These are phyloP conservation scores for Brachyrhaphis roseni DNA, from an alignment of 2,797 vertebrate species.

Conservation along the genomic window DNA sequence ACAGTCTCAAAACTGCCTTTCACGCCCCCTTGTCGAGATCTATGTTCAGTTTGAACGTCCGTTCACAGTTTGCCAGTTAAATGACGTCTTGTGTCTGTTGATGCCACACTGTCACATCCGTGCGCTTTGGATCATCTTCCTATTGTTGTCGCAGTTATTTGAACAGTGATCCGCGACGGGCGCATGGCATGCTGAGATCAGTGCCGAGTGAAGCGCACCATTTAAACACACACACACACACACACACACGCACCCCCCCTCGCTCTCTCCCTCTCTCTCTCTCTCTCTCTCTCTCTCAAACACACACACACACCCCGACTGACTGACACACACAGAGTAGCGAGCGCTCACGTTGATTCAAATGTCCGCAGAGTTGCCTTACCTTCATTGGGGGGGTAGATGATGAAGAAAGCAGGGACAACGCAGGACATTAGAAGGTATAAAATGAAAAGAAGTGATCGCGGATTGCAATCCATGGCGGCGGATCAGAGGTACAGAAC, in stretches of 20 bases:
- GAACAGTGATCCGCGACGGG: conserved; percentile 38
- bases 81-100: neutral
- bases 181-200: conserved; percentile 22
- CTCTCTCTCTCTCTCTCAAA: neutral
- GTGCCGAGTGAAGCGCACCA: conserved; percentile 35
- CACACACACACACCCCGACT: conserved; percentile 3
- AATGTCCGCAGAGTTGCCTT: conserved; percentile 69
- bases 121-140: conserved; percentile 20
- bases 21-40: conserved; percentile 12
- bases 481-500: conserved; percentile 92
- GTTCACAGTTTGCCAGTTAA: neutral
- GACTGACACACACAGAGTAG: conserved; percentile 1
- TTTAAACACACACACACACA: conserved; percentile 9
- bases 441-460: conserved; percentile 79
- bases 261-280: neutral
- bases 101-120: conserved; percentile 2
- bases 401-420: conserved; percentile 74
- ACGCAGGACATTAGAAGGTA: conserved; percentile 73
- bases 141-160: conserved; percentile 31
- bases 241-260: neutral
- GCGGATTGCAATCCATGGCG: conserved; percentile 92
- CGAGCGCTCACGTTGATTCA: conserved; percentile 17
- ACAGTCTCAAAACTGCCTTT: conserved; percentile 15
- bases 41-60: conserved; percentile 40
- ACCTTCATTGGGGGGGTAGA: conserved; percentile 93